Evolutionary conservation across 2,113 vertebrate genomes (phyloP).

Genomic region (Probosciger aterrimus): DNA sequence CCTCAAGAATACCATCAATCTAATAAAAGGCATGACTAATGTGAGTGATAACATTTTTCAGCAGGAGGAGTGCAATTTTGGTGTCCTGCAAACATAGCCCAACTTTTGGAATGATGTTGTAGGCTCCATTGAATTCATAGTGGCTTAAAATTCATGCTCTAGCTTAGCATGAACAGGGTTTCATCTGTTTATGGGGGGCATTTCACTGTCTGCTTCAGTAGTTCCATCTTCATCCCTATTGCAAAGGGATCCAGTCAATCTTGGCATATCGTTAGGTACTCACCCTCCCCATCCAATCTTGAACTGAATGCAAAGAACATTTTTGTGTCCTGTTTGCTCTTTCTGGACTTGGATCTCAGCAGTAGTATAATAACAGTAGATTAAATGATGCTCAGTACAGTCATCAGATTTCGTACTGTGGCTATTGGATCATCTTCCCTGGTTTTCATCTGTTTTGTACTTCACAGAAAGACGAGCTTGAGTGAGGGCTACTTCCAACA

Average conservation of each 20-base stretch:
- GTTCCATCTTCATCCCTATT: neutral
- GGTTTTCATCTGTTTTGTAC: slow-evolving; percentile 37
- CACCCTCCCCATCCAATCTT: neutral
- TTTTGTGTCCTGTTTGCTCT: neutral
- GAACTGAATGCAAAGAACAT: neutral
- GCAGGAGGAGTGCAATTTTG: neutral
- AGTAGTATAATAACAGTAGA: neutral
- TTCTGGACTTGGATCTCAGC: neutral
- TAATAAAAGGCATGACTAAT: neutral
- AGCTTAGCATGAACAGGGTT: neutral
- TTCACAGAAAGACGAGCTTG: neutral
- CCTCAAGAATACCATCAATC: neutral
- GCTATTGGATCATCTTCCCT: slow-evolving; percentile 2
- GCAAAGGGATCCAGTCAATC: neutral
- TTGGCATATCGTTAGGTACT: rapidly evolving
- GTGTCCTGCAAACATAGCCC: neutral
- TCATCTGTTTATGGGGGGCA: rapidly evolving
- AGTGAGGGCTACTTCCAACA: slow-evolving; percentile 72
- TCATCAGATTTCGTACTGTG: neutral
- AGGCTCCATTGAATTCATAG: neutral
- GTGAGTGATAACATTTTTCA: neutral
- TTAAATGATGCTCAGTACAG: neutral
- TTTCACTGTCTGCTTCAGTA: neutral
- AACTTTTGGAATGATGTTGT: neutral
- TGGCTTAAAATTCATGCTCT: rapidly evolving